These are phyloP conservation scores for Caenorhabditis afra DNA, from an alignment of 2,888 invertebrate genomes.

Conservation along the genomic window DNA sequence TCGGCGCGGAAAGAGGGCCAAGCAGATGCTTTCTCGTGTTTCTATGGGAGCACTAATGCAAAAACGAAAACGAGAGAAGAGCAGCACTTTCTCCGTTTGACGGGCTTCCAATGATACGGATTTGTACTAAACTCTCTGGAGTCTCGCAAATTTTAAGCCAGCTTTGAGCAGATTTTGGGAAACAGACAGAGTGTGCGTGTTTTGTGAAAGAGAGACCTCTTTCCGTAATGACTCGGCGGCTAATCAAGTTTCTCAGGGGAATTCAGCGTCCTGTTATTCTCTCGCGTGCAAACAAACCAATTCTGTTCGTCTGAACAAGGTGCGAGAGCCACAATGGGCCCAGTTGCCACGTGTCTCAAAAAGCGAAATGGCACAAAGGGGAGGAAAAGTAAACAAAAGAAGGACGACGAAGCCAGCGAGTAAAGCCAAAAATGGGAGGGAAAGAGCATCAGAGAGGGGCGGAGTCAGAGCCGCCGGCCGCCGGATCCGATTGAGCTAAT, in stretches of 20 bases:
- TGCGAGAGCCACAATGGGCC: background rate
- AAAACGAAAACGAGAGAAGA: conserved; percentile 9
- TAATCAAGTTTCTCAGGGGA: no score
- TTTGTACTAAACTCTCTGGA: no score
- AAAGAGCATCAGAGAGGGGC: conserved; percentile 14
- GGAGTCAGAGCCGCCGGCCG: conserved; percentile 38
- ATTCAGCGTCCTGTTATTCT: no score
- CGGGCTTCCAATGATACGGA: no score
- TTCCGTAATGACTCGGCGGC: no score
- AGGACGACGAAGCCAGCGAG: conserved; percentile 20
- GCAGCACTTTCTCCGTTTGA: no score
- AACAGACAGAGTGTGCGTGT: no score
- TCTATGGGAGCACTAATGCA: background rate
- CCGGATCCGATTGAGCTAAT: conserved; percentile 55
- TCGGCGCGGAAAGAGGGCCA: background rate
- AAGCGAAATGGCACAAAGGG: background rate
- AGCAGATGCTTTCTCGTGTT: no score
- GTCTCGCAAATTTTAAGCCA: no score
- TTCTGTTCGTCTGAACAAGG: no score
- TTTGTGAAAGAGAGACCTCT: background rate
- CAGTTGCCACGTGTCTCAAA: conserved; percentile 13
- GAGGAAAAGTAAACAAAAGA: conserved; percentile 46
- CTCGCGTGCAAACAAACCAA: no score
- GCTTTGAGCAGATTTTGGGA: no score
- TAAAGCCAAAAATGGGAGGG: conserved; percentile 33